Percentiles rank a stretch among this genome's conserved stretches.
These are phyloP conservation scores for Helleia helle DNA, from an alignment of 2,888 invertebrate genomes.

Conservation along the genomic window DNA sequence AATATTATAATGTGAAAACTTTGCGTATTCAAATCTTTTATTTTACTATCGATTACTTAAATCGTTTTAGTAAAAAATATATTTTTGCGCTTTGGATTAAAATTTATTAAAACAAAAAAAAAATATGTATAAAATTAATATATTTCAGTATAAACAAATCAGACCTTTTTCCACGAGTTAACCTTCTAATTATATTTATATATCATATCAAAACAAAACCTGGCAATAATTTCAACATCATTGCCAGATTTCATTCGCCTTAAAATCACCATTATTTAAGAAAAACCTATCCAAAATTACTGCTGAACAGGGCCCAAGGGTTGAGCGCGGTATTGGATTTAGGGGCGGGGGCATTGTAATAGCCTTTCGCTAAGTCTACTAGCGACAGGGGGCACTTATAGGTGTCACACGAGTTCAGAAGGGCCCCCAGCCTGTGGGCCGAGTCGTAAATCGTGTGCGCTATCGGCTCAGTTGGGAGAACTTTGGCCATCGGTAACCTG, in stretches of 20 bases:
- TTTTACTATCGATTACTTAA: too few relatives aligned
- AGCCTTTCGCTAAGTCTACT: slow-evolving; percentile 80
- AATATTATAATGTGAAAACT: too few relatives aligned
- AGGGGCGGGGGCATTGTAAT: slow-evolving; percentile 58
- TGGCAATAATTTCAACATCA: not conserved
- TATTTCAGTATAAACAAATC: too few relatives aligned
- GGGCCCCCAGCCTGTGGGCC: slow-evolving; percentile 67
- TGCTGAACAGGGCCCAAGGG: slow-evolving; percentile 56
- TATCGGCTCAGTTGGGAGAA: slow-evolving; percentile 77
- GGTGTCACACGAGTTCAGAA: slow-evolving; percentile 71
- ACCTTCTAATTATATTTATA: too few relatives aligned
- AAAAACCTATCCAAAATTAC: slow-evolving; percentile 31
- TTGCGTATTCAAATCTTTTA: too few relatives aligned
- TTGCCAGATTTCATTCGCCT: not conserved
- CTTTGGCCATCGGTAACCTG: slow-evolving; percentile 78
- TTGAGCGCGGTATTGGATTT: slow-evolving; percentile 32
- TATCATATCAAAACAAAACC: too few relatives aligned
- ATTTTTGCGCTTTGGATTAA: too few relatives aligned
- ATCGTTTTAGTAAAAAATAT: too few relatives aligned
- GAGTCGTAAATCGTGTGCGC: slow-evolving; percentile 78
- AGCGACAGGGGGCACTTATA: slow-evolving; percentile 80
- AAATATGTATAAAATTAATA: too few relatives aligned
- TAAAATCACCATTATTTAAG: not conserved
- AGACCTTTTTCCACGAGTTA: too few relatives aligned
- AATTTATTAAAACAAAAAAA: too few relatives aligned